Evolutionary conservation across 2,113 vertebrate species (phyloP).

Genomic region (Eudyptes chrysolophus): DNA sequence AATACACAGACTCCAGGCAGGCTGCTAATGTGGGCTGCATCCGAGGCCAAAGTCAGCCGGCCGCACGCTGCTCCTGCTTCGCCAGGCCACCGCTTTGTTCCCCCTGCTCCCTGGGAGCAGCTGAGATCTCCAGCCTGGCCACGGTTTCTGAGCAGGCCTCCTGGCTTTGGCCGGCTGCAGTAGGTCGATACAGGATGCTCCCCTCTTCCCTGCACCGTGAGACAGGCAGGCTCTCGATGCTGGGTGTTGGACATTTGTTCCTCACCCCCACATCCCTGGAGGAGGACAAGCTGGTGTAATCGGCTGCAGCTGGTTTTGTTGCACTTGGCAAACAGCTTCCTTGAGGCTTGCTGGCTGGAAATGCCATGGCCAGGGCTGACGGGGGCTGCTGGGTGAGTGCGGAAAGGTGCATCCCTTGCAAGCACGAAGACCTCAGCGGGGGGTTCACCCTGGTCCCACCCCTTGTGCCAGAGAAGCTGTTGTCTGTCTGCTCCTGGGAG

Average conservation of each 20-base stretch:
- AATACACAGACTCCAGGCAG: conserved; percentile 60
- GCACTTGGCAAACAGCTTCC: neutral
- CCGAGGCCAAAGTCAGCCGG: neutral
- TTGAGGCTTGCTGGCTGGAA: neutral
- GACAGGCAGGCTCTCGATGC: rapidly evolving
- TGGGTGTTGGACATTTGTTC: neutral
- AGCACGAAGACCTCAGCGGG: neutral
- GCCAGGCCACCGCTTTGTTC: neutral
- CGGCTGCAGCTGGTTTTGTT: neutral
- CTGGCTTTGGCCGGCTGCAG: rapidly evolving
- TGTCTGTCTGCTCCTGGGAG: neutral
- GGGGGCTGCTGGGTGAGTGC: rapidly evolving
- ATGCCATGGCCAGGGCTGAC: neutral
- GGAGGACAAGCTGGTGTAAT: neutral
- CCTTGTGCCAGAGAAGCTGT: neutral
- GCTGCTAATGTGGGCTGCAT: conserved; percentile 4
- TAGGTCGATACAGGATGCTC: rapidly evolving
- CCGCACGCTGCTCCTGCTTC: neutral
- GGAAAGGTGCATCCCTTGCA: neutral
- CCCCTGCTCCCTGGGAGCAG: neutral
- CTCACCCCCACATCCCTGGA: rapidly evolving
- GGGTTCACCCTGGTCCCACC: neutral
- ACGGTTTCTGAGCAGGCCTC: rapidly evolving
- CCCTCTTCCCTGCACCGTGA: neutral
- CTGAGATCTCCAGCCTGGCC: neutral